Evolutionary conservation across 1,140 invertebrate genomes (phyloP).

Genomic region (Penaeus japonicus): DNA sequence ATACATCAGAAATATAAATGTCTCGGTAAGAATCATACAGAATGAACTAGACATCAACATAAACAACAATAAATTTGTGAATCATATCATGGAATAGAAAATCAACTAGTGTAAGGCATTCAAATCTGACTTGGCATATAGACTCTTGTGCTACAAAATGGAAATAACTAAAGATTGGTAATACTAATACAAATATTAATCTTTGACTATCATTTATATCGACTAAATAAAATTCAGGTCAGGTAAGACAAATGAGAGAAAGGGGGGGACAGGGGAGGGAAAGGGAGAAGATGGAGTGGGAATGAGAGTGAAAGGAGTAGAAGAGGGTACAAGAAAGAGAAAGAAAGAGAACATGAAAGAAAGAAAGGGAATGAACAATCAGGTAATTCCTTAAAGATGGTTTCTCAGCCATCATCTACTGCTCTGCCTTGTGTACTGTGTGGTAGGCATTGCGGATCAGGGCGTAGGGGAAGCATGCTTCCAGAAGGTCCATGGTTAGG

Average conservation of each 20-base stretch:
- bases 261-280: background rate
- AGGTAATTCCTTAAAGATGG: background rate
- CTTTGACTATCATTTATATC: too few relatives aligned
- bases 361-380: background rate
- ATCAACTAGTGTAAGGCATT: too few relatives aligned
- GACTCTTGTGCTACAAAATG: too few relatives aligned
- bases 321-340: background rate
- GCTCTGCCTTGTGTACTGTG: slow-evolving; percentile 80
- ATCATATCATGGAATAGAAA: too few relatives aligned
- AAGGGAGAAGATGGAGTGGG: background rate
- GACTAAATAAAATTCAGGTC: background rate
- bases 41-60: too few relatives aligned
- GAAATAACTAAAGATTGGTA: background rate
- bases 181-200: too few relatives aligned
- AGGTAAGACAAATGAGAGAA: background rate
- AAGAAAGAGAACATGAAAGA: background rate
- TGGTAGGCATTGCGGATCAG: slow-evolving; percentile 96
- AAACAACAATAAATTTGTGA: too few relatives aligned
- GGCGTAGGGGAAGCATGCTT: slow-evolving; percentile 97
- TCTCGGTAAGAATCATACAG: too few relatives aligned
- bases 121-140: too few relatives aligned
- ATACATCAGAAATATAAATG: too few relatives aligned
- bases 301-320: background rate
- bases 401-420: background rate
- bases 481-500: slow-evolving; percentile 95